Conservation (phyloP, 2,888 invertebrate genomes). For the Biston stratarius region DNA sequence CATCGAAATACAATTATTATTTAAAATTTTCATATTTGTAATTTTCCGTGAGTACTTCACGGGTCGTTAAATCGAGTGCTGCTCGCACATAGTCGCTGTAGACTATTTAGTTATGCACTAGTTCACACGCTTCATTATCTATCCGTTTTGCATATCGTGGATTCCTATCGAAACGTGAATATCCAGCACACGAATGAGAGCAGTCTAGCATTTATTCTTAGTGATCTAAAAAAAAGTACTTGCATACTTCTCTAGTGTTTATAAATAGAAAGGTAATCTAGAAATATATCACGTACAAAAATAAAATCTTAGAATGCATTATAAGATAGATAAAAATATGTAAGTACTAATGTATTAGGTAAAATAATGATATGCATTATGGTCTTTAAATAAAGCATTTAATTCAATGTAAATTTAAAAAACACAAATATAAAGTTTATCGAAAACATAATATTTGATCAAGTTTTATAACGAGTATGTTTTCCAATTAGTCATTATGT, state of each 20-base stretch:
- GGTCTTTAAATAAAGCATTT: too few relatives aligned
- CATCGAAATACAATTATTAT: background rate
- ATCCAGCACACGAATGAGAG: constrained; percentile 1
- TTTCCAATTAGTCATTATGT: background rate
- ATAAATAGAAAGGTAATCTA: too few relatives aligned
- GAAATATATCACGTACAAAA: too few relatives aligned
- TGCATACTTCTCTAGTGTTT: too few relatives aligned
- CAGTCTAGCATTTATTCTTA: constrained; percentile 1
- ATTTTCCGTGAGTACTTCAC: constrained; percentile 21
- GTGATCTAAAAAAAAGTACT: background rate
- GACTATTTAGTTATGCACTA: constrained; percentile 43
- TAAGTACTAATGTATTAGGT: too few relatives aligned
- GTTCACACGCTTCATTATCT: constrained; percentile 39
- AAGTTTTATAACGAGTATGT: background rate
- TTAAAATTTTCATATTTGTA: constrained; percentile 10
- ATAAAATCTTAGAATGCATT: too few relatives aligned
- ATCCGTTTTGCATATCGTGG: constrained; percentile 33
- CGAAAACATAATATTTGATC: background rate
- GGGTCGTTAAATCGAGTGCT: constrained; percentile 38
- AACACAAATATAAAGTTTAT: too few relatives aligned
- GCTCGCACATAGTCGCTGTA: constrained; percentile 34
- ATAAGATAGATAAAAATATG: too few relatives aligned
- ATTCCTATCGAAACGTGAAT: constrained; percentile 9
- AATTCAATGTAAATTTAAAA: too few relatives aligned
- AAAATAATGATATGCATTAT: too few relatives aligned